A percentile compares a stretch with the other conserved stretches of the same genome.
phyloP scores from a whole-genome alignment of 23 tunicate species.

The Pegea sp. region DNA sequence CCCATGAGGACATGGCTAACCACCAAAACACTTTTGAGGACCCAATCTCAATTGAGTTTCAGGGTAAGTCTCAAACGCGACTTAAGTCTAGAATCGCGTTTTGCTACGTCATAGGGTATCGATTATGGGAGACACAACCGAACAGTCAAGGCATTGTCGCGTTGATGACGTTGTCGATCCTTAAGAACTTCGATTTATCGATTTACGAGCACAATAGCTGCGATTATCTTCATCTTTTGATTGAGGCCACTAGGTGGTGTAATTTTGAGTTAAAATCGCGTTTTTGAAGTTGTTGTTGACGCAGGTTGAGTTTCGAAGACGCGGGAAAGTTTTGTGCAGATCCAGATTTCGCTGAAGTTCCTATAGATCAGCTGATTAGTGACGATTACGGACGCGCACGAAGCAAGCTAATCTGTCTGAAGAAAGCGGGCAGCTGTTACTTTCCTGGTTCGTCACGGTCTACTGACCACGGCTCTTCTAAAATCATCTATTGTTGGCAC shows the following conservation, averaged over 20 bases:
- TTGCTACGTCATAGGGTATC: constrained; percentile 16
- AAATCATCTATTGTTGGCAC: background rate
- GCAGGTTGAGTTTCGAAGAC: constrained; percentile 64
- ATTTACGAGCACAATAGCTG: constrained; percentile 26
- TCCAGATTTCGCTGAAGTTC: constrained; percentile 13
- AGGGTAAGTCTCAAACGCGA: constrained; percentile 16
- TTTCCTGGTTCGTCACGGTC: constrained; percentile 4
- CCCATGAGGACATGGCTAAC: constrained; percentile 19
- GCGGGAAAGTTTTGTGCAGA: constrained; percentile 50
- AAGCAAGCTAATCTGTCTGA: constrained; percentile 24
- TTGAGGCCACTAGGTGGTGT: constrained; percentile 44
- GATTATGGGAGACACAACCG: constrained; percentile 82
- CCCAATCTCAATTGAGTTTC: constrained; percentile 55
- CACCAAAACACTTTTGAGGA: constrained; percentile 28
- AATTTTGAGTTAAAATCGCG: constrained; percentile 1
- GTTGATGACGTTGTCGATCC: constrained; percentile 51
- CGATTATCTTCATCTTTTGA: constrained; percentile 47
- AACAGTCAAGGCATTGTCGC: constrained; percentile 91
- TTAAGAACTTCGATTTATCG: constrained; percentile 56
- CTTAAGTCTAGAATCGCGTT: background rate
- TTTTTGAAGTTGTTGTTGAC: background rate
- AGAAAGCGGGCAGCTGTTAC: background rate
- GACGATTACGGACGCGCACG: constrained; percentile 35
- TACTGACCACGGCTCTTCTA: background rate
- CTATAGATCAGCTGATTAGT: constrained; percentile 18